These are phyloP conservation scores for Dasypogon diadema DNA, from an alignment of 2,888 invertebrate species.

Conservation along the genomic window DNA sequence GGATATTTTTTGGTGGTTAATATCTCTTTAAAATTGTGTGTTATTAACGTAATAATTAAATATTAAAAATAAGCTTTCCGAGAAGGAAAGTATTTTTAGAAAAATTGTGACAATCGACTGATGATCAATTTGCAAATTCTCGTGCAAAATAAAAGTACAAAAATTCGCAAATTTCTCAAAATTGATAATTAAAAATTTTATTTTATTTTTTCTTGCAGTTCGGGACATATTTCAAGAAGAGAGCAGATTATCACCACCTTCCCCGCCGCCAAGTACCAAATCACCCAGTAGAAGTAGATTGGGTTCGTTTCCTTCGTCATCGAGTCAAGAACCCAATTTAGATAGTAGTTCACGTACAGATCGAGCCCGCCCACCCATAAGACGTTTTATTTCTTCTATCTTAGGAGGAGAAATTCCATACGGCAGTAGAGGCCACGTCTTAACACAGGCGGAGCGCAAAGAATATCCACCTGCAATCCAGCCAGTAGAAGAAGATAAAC, in stretches of 20 bases:
- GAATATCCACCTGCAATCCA: conserved; percentile 74
- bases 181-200: conserved; percentile 60
- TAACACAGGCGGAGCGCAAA: conserved; percentile 86
- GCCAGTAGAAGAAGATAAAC: conserved; percentile 36
- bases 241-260: conserved; percentile 61
- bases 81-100: neutral
- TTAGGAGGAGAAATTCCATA: conserved; percentile 85
- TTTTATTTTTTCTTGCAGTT: conserved; percentile 67
- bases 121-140: conserved; percentile 45
- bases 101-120: neutral
- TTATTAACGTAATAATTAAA: neutral
- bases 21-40: neutral
- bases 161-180: conserved; percentile 59
- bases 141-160: conserved; percentile 42
- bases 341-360: conserved; percentile 44
- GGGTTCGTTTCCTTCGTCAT: conserved; percentile 47
- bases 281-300: conserved; percentile 56
- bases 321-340: conserved; percentile 13
- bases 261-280: conserved; percentile 43
- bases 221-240: conserved; percentile 71
- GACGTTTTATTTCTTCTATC: conserved; percentile 83
- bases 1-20: neutral
- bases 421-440: conserved; percentile 81
- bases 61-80: neutral
- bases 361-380: conserved; percentile 67